These are phyloP conservation scores for Dromaius novaehollandiae DNA, from an alignment of 2,113 vertebrate genomes.

Conservation along the genomic window DNA sequence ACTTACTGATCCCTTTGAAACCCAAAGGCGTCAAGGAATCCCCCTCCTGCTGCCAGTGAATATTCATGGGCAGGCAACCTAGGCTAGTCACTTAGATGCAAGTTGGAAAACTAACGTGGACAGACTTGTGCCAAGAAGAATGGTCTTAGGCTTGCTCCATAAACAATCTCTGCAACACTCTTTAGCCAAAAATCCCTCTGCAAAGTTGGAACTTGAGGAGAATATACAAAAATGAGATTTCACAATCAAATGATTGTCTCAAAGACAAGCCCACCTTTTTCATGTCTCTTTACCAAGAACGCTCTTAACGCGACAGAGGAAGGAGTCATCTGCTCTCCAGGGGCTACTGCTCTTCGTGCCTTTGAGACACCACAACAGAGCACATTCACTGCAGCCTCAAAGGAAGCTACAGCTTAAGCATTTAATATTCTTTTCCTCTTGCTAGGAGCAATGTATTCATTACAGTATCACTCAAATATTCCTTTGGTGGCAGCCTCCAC, in stretches of 20 bases:
- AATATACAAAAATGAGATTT: neutral
- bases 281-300: neutral
- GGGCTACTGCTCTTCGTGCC: neutral
- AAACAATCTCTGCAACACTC: neutral
- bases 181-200: neutral
- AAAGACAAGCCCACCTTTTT: neutral
- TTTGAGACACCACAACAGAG: neutral
- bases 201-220: neutral
- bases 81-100: accelerated
- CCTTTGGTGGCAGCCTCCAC: accelerated
- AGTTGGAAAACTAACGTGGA: neutral
- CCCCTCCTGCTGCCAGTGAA: neutral
- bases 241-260: neutral
- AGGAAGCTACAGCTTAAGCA: neutral
- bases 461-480: neutral
- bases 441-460: neutral
- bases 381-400: neutral
- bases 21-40: neutral
- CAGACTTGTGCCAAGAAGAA: neutral
- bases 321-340: neutral
- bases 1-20: neutral
- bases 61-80: neutral
- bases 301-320: neutral
- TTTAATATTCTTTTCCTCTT: accelerated
- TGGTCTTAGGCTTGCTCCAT: neutral